Evolutionary conservation across 2,113 vertebrate species (phyloP), one percentile per base, ranked within the genome.

Genomic region (Colaptes auratus): DNA sequence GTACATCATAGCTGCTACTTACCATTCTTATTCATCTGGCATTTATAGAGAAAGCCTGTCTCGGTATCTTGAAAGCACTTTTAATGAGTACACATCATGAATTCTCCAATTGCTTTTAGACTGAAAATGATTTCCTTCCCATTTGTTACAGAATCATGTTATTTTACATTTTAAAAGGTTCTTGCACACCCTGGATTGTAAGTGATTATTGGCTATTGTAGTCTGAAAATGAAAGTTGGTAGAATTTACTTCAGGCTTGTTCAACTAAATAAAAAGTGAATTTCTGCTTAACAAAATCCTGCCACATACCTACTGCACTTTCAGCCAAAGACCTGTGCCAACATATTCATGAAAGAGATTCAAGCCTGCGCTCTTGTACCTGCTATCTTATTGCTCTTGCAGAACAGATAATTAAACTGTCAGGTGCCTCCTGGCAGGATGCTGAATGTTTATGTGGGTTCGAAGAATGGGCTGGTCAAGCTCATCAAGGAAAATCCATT

Each of bases 101-200:
- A 88, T 97, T 95, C 92, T 90, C 90, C 85, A 94, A 90, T 79
- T 93, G 79, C 93, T 95, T 88, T 92, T 86, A 78, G 61, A 81
- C 7, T 91, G 82, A 58, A 95, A 91, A 94, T 92, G 0, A 91
- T 95, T 96, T 96, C 85, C 79, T 85, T 95, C 86, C 88, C 94
- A 83, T 94, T 95, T 93, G 65, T 81, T 65, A 91, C 80, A 86
- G 79, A 95, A 95, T 95, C 69, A 14, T 78, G 48, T 89, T 92
- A 95, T 89, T 92, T 97, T 97, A 86, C 94, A 96, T 95, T 95
- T 96, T 58, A 86, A 96, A 97, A 93, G 95, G 72, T 92, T 89
- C 71, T 95, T 89, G 56, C 63, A 80, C 75, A 92, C 79, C 79
- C 72, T 89, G 88, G 89, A 53, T 88, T 86, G 79, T 84, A 91